Evolutionary conservation across 2,888 invertebrate species (phyloP), one percentile per base, ranked within the genome.

Genomic region (Drosophila anceps): DNA sequence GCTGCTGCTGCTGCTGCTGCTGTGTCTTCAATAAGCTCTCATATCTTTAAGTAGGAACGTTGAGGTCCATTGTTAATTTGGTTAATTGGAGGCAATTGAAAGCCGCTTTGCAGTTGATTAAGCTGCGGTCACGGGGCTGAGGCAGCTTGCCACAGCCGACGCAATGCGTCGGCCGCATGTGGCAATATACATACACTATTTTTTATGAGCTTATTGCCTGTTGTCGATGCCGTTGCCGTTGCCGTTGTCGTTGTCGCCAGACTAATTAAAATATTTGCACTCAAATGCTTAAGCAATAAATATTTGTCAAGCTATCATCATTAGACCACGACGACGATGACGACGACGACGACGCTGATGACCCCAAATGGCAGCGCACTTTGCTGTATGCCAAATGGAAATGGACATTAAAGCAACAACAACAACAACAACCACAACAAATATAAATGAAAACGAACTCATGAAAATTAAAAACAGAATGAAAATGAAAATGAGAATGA

Each of bases 201-300:
- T 75, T 64, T 69, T 55, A 72, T 33, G 58, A 73, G 62, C 55
- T 31, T 61, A 44, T 59, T 70, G 64, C 37, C 63, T 61, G 61
- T 61, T 33, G 24, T 24, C 24, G 24, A 24, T 24, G 41, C 20
- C 5, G 10, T 41, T 10, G 18, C 46, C 3, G 53, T 62, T 43
- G 41, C 20, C 20, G 0, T 12, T 5, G n/a, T 44, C 39, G 48
- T 75, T 78, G 90, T 89, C 88, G 84, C 79, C 84, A 79, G 83
- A 78, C 88, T 90, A 86, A 86, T 86, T 86, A 90, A 86, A 86
- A 86, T 86, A 90, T 86, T 90, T 86, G 90, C 90, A 90, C 90
- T 86, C 90, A 90, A 90, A 86, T 81, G 88, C 83, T 90, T 82
- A 75, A 80, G 90, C 88, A 90, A 86, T 86, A 86, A 86, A 86